Base-by-base conservation (phyloP, 37 sponge, comb jelly and placozoan genomes). In the Ephydatia muelleri region DNA sequence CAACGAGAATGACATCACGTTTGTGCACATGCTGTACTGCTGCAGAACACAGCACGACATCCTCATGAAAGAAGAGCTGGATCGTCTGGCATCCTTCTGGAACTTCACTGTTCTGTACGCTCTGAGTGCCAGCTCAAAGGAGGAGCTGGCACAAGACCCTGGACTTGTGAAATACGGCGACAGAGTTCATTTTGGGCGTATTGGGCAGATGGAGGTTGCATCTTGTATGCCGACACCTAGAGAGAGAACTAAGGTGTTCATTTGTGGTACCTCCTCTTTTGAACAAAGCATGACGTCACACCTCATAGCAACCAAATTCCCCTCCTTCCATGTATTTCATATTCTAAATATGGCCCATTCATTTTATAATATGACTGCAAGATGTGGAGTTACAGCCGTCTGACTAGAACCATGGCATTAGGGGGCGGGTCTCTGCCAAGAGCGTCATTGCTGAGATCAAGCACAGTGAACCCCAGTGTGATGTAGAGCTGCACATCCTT, bases 191-290 rank as follows among this genome's bases (percentile, higher is more conserved):
- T 80, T 38, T 72, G 84, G 89, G 25, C 57, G 88, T 31, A 76
- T 94, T 19, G 70, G 70, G 23, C 36, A 38, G 29, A 78, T 84
- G 40, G 1, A 88, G 66, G 73, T 91, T 1, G 35, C 33, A 26
- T 35, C 32, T 29, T 80, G 84, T 14, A 65, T 87, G 49, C 39
- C 70, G 11, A 68, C 64, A 37, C 67, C 49, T 2, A 30, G 21
- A 2, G 70, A 31, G 36, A 64, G 64, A 16, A 72, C 19, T 27
- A 5, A 67, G 23, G 83, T 94, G 47, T 69, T 91, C 29, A 72
- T 94, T 1, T 94, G 95, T 88, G 92, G 95, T 16, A 94, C 95
- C 0, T 78, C 82, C 28, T 88, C 86, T 6, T 94, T 94, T 80
- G 80, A 88, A 47, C 77, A 90, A 87, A 88, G 90, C 79, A 94